phyloP scores from a whole-genome alignment of 2,797 vertebrate genomes.

The Eidolon dupreanum region DNA sequence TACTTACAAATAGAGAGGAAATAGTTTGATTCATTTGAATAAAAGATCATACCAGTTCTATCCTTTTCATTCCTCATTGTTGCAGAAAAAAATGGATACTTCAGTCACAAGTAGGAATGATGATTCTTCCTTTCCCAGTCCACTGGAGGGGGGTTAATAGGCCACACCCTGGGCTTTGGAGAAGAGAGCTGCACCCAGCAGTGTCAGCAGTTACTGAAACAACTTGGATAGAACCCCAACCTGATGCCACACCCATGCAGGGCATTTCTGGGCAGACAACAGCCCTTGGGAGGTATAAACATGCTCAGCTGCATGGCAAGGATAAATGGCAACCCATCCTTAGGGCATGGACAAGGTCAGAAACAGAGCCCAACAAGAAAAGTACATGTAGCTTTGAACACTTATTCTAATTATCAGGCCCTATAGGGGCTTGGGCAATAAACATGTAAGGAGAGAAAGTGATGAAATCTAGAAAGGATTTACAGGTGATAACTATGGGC shows the following conservation, averaged over 20 bases:
- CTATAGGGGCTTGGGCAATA: neutral
- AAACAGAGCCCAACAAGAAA: neutral
- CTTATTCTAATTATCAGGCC: neutral
- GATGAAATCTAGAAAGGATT: constrained; percentile 11
- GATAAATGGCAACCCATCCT: constrained; percentile 34
- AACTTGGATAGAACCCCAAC: constrained; percentile 33
- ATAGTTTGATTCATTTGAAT: constrained; percentile 28
- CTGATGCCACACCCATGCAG: constrained; percentile 19
- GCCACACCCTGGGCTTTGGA: constrained; percentile 32
- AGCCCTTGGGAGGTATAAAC: constrained; percentile 32
- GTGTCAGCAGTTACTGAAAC: constrained; percentile 50
- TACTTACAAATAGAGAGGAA: constrained; percentile 5
- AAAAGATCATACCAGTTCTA: neutral
- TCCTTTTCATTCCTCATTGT: neutral
- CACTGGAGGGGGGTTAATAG: neutral
- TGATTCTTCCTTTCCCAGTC: neutral
- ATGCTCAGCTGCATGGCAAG: neutral
- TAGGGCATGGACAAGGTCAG: neutral
- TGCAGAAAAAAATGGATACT: neutral
- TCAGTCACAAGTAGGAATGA: neutral
- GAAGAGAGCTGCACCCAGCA: neutral
- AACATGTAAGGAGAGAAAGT: neutral
- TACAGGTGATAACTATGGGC: neutral
- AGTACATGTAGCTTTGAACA: neutral
- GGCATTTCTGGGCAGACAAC: constrained; percentile 30